Percentiles rank a stretch among this genome's conserved stretches.
Conservation (phyloP, 2,113 vertebrate genomes). For the Tachysurus vachellii region DNA sequence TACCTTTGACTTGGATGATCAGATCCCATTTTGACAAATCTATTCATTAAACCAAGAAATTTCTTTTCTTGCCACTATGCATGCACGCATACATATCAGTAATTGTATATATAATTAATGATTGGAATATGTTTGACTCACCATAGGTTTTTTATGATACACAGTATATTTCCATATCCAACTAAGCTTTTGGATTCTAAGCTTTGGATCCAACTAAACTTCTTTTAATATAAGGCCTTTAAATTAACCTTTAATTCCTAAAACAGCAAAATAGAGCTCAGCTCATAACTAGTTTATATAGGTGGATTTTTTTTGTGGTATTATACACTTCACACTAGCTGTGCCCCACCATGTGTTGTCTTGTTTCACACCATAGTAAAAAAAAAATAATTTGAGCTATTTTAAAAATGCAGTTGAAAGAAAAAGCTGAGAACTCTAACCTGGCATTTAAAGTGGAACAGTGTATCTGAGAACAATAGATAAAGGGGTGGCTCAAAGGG, state of each 20-base stretch:
- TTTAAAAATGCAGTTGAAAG: background rate
- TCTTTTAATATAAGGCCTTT: background rate
- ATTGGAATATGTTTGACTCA: background rate
- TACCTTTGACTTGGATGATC: too few species aligned
- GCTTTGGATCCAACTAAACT: too few species aligned
- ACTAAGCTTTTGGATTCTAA: background rate
- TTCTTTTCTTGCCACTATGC: too few species aligned
- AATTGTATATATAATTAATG: background rate
- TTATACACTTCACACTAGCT: background rate
- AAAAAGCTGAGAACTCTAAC: background rate
- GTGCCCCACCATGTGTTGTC: background rate
- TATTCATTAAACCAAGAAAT: too few species aligned
- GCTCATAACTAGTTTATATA: background rate
- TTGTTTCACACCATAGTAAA: background rate
- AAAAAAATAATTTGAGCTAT: background rate
- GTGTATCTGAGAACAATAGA: background rate
- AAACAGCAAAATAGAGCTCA: background rate
- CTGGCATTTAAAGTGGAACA: background rate
- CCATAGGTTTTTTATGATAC: background rate
- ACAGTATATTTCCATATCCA: background rate
- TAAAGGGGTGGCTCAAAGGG: background rate
- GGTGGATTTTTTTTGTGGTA: background rate
- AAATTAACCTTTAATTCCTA: background rate
- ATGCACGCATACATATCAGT: too few species aligned
- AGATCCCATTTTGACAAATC: too few species aligned